Evolutionary conservation across 53 echinoderm and acorn worm genomes (phyloP).

Genomic region (Apostichopus leukothele): DNA sequence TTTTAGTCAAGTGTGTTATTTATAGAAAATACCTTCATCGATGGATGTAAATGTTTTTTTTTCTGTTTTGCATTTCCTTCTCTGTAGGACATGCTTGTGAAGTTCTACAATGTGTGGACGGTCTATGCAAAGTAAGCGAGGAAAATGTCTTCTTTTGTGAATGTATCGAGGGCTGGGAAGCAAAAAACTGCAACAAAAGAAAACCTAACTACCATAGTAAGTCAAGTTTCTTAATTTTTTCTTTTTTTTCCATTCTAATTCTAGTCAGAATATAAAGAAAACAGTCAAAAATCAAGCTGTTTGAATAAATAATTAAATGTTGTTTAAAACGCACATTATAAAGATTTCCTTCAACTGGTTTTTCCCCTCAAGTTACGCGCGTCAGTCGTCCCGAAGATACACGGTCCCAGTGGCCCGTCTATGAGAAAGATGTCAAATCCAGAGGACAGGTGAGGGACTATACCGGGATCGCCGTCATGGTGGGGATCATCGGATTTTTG

Average conservation of each 20-base stretch:
- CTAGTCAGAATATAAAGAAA: too few species aligned
- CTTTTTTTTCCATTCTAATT: background rate
- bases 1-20: too few species aligned
- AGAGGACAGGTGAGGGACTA: slow-evolving; percentile 15
- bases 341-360: background rate
- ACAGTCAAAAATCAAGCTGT: too few species aligned
- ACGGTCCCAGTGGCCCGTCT: background rate
- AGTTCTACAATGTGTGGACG: background rate
- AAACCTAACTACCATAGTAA: background rate
- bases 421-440: slow-evolving; percentile 9
- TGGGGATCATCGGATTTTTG: slow-evolving; percentile 30
- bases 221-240: background rate
- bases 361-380: background rate
- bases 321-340: too few species aligned
- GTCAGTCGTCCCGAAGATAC: slow-evolving; percentile 3
- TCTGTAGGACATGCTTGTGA: background rate
- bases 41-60: too few species aligned
- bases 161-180: slow-evolving; percentile 17
- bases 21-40: too few species aligned
- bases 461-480: slow-evolving; percentile 29
- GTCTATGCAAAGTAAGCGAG: background rate
- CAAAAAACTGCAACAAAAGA: background rate
- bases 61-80: background rate
- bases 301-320: too few species aligned
- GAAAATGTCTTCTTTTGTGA: slow-evolving; percentile 5